A percentile compares a stretch with the other conserved stretches of the same genome.
Evolutionary conservation across 2,888 invertebrate genomes (phyloP).

Genomic region (Mycalesis mineus): DNA sequence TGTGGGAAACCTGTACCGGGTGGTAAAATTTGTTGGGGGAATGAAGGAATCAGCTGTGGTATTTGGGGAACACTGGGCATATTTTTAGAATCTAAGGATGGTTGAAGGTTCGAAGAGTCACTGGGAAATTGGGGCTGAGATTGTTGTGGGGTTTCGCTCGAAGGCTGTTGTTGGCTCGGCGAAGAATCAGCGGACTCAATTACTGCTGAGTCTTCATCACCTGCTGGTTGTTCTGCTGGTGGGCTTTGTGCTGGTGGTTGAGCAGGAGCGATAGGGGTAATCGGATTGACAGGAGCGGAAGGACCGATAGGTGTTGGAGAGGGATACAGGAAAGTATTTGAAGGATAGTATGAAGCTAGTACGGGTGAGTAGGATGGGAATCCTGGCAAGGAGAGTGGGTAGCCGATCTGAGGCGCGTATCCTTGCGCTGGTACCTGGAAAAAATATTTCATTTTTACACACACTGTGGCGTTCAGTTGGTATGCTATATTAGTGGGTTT

Average conservation of each 20-base stretch:
- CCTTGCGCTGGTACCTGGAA: constrained; percentile 54
- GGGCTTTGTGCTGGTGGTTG: constrained; percentile 26
- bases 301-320: constrained; percentile 34
- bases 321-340: constrained; percentile 46
- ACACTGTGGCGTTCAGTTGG: not conserved
- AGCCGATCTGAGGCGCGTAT: constrained; percentile 50
- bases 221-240: constrained; percentile 41
- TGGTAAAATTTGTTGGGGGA: constrained; percentile 31
- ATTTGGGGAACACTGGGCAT: constrained; percentile 33
- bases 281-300: constrained; percentile 27
- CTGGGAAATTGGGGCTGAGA: constrained; percentile 34
- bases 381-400: constrained; percentile 47
- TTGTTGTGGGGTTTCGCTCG: constrained; percentile 12
- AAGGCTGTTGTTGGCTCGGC: constrained; percentile 35
- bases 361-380: constrained; percentile 44
- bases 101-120: constrained; percentile 19
- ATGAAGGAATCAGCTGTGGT: constrained; percentile 27
- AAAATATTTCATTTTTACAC: constrained; percentile 12
- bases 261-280: constrained; percentile 30
- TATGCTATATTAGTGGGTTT: no score
- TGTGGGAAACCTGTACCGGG: constrained; percentile 37
- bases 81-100: constrained; percentile 31
- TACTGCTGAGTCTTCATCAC: constrained; percentile 60
- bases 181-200: constrained; percentile 59
- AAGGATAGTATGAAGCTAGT: constrained; percentile 46